phyloP scores from a whole-genome alignment of 2,797 vertebrate species.

The Clamator glandarius region DNA sequence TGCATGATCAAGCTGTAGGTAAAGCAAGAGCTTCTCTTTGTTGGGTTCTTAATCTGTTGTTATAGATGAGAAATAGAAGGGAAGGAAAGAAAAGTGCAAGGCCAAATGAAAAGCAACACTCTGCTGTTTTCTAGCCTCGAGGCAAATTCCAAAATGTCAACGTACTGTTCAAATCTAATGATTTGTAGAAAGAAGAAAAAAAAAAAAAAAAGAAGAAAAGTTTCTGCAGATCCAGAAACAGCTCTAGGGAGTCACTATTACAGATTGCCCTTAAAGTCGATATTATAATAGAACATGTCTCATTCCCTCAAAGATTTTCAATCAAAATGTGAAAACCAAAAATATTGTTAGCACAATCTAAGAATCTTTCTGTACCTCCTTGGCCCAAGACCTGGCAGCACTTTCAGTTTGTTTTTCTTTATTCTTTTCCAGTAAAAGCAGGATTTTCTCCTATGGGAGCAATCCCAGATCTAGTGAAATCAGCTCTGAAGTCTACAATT shows the following conservation, averaged over 20 bases:
- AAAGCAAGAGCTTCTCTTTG: conserved; percentile 7
- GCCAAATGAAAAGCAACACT: conserved; percentile 28
- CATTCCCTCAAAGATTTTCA: conserved; percentile 29
- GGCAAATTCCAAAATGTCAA: not conserved
- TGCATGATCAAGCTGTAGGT: not conserved
- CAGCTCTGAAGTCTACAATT: not conserved
- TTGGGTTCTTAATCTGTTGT: not conserved
- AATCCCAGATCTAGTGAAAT: not conserved
- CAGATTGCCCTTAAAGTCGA: conserved; percentile 24
- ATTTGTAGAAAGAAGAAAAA: not conserved
- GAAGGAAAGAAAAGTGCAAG: not conserved
- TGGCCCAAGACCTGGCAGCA: not conserved
- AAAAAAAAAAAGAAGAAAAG: not conserved
- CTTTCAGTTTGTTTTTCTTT: not conserved
- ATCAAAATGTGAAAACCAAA: conserved; percentile 31
- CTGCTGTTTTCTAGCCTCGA: not conserved
- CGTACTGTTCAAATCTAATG: not conserved
- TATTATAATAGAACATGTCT: conserved; percentile 17
- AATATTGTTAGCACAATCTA: not conserved
- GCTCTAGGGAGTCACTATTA: conserved; percentile 30
- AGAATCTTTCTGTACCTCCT: not conserved
- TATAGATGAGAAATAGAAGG: conserved; percentile 1
- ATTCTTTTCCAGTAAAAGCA: not conserved
- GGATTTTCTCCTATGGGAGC: not conserved
- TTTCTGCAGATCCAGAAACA: conserved; percentile 16